These are phyloP conservation scores for Panagrolaimus sp. DNA, from an alignment of 1,140 invertebrate species.

Conservation along the genomic window DNA sequence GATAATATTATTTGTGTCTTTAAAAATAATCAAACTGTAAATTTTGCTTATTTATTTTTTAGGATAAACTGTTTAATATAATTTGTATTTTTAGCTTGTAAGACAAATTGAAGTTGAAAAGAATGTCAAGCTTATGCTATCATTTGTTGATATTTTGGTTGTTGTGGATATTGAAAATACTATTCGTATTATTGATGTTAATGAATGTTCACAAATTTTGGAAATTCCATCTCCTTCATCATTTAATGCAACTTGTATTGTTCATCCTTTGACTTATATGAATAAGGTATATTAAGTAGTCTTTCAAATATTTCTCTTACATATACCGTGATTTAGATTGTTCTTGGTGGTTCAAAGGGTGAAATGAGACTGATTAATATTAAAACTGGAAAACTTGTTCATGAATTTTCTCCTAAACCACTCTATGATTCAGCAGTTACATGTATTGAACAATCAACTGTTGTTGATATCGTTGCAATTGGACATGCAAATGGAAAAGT, in stretches of 20 bases:
- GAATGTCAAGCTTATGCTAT: conserved; percentile 3
- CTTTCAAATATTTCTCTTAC: neutral
- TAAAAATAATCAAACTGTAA: conserved; percentile 8
- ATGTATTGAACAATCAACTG: conserved; percentile 40
- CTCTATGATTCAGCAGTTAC: conserved; percentile 31
- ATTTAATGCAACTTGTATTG: neutral
- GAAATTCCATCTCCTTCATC: neutral
- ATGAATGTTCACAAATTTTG: neutral
- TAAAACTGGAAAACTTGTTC: conserved; percentile 36
- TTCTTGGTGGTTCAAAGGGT: conserved; percentile 16
- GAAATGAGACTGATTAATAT: conserved; percentile 35
- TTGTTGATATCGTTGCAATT: conserved; percentile 36
- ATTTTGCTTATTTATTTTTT: no score
- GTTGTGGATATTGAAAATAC: conserved; percentile 3
- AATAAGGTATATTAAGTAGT: conserved; percentile 16
- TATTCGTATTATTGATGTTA: neutral
- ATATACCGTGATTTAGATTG: conserved; percentile 18
- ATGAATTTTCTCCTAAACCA: conserved; percentile 31
- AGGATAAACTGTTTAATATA: neutral
- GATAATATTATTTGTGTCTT: neutral
- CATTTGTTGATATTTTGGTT: conserved; percentile 11
- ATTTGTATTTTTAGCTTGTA: neutral
- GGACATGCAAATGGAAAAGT: conserved; percentile 39
- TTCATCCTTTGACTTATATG: conserved; percentile 24
- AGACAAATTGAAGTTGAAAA: neutral